These are phyloP conservation scores for Aleiodes alternator DNA, from an alignment of 2,888 invertebrate species.

Conservation along the genomic window DNA sequence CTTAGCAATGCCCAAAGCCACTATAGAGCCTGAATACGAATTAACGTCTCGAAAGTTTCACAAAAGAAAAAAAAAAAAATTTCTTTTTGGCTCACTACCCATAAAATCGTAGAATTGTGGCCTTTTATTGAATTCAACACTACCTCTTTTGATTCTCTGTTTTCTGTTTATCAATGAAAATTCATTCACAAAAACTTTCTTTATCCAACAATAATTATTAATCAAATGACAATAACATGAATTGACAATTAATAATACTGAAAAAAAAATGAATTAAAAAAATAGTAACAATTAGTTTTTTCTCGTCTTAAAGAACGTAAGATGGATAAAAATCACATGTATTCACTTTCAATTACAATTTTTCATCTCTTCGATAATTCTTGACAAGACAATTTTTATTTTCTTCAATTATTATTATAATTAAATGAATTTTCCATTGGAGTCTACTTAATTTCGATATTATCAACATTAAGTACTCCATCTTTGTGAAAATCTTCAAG, in stretches of 20 bases:
- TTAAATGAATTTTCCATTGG: not conserved
- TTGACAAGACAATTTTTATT: slow-evolving; percentile 1
- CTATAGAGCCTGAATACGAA: slow-evolving; percentile 52
- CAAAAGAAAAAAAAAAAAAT: not conserved
- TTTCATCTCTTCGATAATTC: not conserved
- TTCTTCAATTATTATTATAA: not conserved
- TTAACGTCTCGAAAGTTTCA: slow-evolving; percentile 35
- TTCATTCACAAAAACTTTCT: not conserved
- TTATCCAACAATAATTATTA: not conserved
- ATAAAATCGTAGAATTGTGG: not conserved
- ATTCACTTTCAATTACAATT: slow-evolving; percentile 24
- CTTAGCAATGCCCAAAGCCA: slow-evolving; percentile 55
- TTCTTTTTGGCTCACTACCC: slow-evolving; percentile 48
- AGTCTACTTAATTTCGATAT: slow-evolving; percentile 52
- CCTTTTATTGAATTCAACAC: slow-evolving; percentile 5
- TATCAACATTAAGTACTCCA: slow-evolving; percentile 80
- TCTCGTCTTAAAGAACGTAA: not conserved
- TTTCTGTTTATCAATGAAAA: not conserved
- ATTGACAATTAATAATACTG: too few relatives aligned
- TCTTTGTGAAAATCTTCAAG: slow-evolving; percentile 84
- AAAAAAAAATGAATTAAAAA: not conserved
- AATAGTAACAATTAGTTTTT: not conserved
- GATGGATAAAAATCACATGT: slow-evolving; percentile 30
- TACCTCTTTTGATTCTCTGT: not conserved
- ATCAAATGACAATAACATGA: too few relatives aligned